Evolutionary conservation across 2,113 vertebrate genomes (phyloP), one percentile per base, ranked within the genome.

Genomic region (Crotalus tigris): DNA sequence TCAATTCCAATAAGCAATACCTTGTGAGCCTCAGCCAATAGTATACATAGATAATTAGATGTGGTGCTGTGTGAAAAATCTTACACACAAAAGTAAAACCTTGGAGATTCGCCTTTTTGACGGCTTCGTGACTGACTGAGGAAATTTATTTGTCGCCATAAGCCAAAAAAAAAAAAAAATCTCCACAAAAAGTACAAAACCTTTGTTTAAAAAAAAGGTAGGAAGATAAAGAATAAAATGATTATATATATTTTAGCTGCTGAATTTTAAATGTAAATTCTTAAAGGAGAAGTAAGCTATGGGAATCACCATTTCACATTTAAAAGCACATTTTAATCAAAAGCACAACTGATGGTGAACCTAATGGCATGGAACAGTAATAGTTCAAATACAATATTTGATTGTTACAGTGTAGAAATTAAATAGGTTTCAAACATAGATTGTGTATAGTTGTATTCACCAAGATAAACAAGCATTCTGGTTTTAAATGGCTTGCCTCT

Each of bases 1-100:
- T 97, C 97, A 97, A 95, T 97, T 95, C 95, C 97, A 97, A 97
- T 97, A 98, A 96, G 57, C 92, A 95, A 94, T 96, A 96, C 96
- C 94, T 97, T 96, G 95, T 97, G 96, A 96, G 95, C 96, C 94
- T 97, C 93, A 94, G 95, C 93, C 0, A 8, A 96, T 93, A 13
- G 4, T 86, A 95, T 94, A 95, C 75, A 96, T 92, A 97, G 95
- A 96, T 97, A 97, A 97, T 97, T 96, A 96, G 95, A 95, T 94
- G 49, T 93, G 95, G 93, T 95, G 86, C 55, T 96, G 91, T 94
- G 57, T 94, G 87, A 91, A 96, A 95, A 91, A 93, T 54, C 58
- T 95, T 55, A 94, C 93, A 94, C 89, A 95, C 91, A 92, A 95
- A 96, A 95, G 21, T 75, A 96, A 95, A 95, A 92, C 94, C 95